Evolutionary conservation across 2,888 invertebrate genomes (phyloP), one percentile per base, ranked within the genome.

Genomic region (Aelia acuminata): DNA sequence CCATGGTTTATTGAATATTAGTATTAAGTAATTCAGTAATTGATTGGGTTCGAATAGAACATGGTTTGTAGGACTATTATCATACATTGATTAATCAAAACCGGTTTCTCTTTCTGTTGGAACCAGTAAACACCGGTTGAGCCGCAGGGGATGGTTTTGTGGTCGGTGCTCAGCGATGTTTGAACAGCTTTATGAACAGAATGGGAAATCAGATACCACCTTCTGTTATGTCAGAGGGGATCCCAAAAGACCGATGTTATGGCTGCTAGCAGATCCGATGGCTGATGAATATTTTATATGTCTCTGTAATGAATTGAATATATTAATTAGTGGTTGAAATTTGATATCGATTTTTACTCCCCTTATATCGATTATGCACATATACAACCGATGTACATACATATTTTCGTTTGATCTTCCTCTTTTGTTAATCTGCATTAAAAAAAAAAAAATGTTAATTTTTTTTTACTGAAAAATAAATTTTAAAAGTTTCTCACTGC

Each of bases 141-240:
- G 22, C 63, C 63, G 4, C 31, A 3, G 31, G 63, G 63, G 18
- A 35, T 1, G 63, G 80, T 80, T 47, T 80, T 43, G 80, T 80
- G 80, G 39, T 80, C 22, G 11, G 43, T n/a, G n/a, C 11, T 20
- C 39, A 80, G 80, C 11, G n/a, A 80, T 80, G 80, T 80, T 80
- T 80, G 80, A 80, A 80, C 80, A 80, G 80, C 80, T 80, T 80
- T 47, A 80, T 47, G 80, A 80, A 47, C 80, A 80, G 39, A 80
- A 70, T 39, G 80, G 80, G 80, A 80, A 80, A 80, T 80, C 80
- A 47, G 80, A 80, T 35, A 47, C 80, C 22, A 70, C 63, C 63
- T 70, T 70, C 63, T 70, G 63, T 70, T 70, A 70, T 31, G 63
- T 70, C 63, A 20, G 31, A 10, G 63, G 63, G 35, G 35, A 35